Conservation (phyloP, 2,888 invertebrate genomes). For the Apocheima hispidaria region DNA sequence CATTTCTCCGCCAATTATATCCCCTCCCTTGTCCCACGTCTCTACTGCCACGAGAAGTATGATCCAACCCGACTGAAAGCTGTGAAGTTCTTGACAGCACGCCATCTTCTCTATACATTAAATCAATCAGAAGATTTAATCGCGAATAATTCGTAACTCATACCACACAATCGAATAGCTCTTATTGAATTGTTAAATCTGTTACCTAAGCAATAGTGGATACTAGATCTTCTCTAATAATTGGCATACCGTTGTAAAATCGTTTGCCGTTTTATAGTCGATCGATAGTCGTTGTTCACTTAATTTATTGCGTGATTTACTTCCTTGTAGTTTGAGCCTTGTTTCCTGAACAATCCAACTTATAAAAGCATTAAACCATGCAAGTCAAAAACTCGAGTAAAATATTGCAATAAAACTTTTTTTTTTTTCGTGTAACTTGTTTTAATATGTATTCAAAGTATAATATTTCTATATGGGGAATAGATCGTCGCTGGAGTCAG, state of each 20-base stretch:
- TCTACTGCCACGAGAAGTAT: too few relatives aligned
- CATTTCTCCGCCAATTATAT: too few relatives aligned
- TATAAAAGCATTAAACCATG: not conserved
- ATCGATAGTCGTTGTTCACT: slow-evolving; percentile 16
- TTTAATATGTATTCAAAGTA: too few relatives aligned
- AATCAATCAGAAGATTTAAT: not conserved
- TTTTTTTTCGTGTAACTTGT: too few relatives aligned
- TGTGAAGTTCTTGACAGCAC: too few relatives aligned
- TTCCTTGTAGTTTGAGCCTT: not conserved
- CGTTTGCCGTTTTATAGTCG: slow-evolving; percentile 20
- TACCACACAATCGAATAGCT: slow-evolving; percentile 25
- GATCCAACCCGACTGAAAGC: too few relatives aligned
- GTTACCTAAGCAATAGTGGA: slow-evolving; percentile 36
- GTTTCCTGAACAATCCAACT: slow-evolving; percentile 1
- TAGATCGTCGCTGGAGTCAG: too few relatives aligned
- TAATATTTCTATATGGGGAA: too few relatives aligned
- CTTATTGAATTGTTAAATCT: slow-evolving; percentile 44
- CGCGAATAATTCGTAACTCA: slow-evolving; percentile 28
- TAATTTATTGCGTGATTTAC: slow-evolving; percentile 17
- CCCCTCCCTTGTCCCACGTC: too few relatives aligned
- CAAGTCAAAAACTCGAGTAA: too few relatives aligned
- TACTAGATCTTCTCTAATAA: slow-evolving; percentile 49
- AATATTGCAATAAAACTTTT: too few relatives aligned
- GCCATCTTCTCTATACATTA: not conserved
- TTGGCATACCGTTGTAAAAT: slow-evolving; percentile 45